Evolutionary conservation across 2,113 vertebrate species (phyloP).

Genomic region (Hippocampus barbouri): DNA sequence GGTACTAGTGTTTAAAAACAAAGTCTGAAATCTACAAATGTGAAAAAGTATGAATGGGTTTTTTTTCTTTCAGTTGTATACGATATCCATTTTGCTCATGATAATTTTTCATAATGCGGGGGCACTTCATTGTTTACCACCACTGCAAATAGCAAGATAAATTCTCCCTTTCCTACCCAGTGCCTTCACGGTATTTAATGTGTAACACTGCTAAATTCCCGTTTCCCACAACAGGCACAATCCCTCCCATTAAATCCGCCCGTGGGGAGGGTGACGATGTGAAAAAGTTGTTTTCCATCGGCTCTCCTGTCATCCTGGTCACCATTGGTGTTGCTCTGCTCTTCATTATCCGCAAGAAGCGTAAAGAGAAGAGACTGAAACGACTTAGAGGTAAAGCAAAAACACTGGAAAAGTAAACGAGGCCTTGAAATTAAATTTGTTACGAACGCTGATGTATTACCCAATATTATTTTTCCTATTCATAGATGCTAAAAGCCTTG

Average conservation of each 20-base stretch:
- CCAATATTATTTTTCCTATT: constrained; percentile 5
- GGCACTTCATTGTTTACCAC: too few species aligned
- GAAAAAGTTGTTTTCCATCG: constrained; percentile 95
- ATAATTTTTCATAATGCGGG: too few species aligned
- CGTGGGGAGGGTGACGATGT: constrained; percentile 91
- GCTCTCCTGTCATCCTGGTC: constrained; percentile 91
- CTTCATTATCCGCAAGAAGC: constrained; percentile 95
- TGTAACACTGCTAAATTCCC: background rate
- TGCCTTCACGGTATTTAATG: background rate
- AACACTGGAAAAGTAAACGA: background rate
- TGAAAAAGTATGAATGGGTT: too few species aligned
- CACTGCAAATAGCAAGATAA: background rate
- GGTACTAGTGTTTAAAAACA: too few species aligned
- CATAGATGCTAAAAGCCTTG: constrained; percentile 95
- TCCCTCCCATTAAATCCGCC: constrained; percentile 94
- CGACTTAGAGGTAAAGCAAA: constrained; percentile 82
- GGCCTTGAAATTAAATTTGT: background rate
- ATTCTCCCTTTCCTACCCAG: background rate
- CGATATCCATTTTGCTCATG: too few species aligned
- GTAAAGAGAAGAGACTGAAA: constrained; percentile 95
- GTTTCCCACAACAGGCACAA: constrained; percentile 77
- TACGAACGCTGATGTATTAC: background rate
- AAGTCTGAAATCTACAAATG: too few species aligned
- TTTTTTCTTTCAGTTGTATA: too few species aligned
- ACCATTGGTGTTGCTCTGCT: constrained; percentile 90